A percentile compares a stretch with the other conserved stretches of the same genome.
phyloP scores from a whole-genome alignment of 1,140 invertebrate species.

The Bombus waltoni region DNA sequence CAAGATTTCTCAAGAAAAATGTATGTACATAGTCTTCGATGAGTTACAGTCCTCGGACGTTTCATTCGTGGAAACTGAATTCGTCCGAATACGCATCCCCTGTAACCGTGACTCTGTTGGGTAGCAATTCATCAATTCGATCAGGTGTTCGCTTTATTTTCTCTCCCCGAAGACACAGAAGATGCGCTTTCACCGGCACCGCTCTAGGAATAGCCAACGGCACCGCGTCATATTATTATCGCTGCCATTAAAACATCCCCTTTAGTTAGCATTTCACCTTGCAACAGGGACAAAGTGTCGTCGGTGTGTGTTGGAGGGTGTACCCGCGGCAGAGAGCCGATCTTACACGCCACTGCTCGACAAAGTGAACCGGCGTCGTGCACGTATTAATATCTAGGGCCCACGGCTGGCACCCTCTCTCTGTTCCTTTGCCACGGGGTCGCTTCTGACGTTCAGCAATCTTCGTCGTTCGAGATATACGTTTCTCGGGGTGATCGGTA shows the following conservation, averaged over 20 bases:
- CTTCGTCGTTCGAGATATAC: slow-evolving; percentile 43
- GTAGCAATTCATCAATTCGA: neutral
- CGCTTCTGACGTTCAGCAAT: slow-evolving; percentile 64
- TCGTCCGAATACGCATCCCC: too few relatives aligned
- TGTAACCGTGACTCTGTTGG: too few relatives aligned
- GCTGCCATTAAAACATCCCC: slow-evolving; percentile 78
- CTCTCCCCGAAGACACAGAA: neutral
- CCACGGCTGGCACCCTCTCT: slow-evolving; percentile 70
- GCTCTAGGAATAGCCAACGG: slow-evolving; percentile 63
- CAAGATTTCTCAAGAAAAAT: too few relatives aligned
- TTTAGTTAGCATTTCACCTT: slow-evolving; percentile 81
- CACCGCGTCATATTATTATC: slow-evolving; percentile 69
- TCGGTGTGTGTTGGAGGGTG: slow-evolving; percentile 68
- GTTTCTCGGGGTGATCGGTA: slow-evolving; percentile 18
- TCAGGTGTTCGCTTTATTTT: neutral
- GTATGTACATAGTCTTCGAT: too few relatives aligned
- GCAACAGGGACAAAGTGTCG: slow-evolving; percentile 75
- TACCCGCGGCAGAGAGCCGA: slow-evolving; percentile 67
- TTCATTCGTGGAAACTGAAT: too few relatives aligned
- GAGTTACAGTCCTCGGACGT: too few relatives aligned
- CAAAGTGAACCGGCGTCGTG: slow-evolving; percentile 76
- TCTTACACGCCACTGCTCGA: slow-evolving; percentile 79
- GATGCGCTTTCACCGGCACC: neutral
- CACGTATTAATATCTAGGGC: slow-evolving; percentile 79
- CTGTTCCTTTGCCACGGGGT: slow-evolving; percentile 57